Conservation (phyloP, 2,113 vertebrate genomes). For the Periophthalmodon schlosseri region DNA sequence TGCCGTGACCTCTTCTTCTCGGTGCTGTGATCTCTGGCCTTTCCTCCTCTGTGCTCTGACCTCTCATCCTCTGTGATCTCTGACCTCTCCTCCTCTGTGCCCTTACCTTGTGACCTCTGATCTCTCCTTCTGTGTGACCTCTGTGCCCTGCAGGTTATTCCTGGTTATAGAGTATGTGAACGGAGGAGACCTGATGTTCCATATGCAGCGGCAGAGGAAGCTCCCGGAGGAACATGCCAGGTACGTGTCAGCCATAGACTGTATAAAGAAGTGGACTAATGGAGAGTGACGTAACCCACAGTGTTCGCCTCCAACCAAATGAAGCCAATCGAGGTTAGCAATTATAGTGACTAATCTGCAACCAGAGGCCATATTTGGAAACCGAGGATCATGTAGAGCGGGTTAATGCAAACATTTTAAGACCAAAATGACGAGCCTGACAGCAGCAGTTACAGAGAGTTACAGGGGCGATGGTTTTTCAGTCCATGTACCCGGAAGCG, state of each 20-base stretch:
- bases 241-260: slow-evolving; percentile 62
- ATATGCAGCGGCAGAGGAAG: slow-evolving; percentile 97
- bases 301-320: too few relatives aligned
- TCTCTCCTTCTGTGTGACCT: not conserved
- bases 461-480: too few relatives aligned
- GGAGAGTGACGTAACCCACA: too few relatives aligned
- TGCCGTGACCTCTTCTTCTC: not conserved
- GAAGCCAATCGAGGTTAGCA: too few relatives aligned
- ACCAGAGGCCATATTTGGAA: too few relatives aligned
- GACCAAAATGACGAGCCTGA: too few relatives aligned
- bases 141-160: slow-evolving; percentile 82
- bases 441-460: too few relatives aligned
- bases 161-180: slow-evolving; percentile 98
- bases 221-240: slow-evolving; percentile 96
- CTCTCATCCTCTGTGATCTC: not conserved
- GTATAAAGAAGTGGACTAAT: too few relatives aligned
- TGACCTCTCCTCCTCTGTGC: not conserved
- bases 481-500: too few relatives aligned
- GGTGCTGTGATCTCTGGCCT: not conserved
- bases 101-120: not conserved
- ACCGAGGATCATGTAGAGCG: too few relatives aligned
- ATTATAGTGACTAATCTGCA: too few relatives aligned
- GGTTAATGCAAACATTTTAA: too few relatives aligned
- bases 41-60: not conserved
- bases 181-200: slow-evolving; percentile 97